A percentile compares a stretch with the other conserved stretches of the same genome.
phyloP scores from a whole-genome alignment of 2,113 vertebrate species.

The Caranx melampygus region DNA sequence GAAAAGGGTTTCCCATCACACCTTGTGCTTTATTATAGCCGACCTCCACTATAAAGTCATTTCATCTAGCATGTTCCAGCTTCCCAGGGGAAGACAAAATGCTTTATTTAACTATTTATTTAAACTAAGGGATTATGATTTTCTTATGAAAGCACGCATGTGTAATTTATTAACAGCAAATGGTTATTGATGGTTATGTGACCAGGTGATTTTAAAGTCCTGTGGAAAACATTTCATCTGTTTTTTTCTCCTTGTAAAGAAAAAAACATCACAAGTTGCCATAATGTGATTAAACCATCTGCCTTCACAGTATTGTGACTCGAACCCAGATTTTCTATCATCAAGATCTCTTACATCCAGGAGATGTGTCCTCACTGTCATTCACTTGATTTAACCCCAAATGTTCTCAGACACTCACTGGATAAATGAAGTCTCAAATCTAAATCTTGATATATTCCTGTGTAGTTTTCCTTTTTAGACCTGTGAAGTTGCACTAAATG shows the following conservation, averaged over 20 bases:
- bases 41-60: conserved; percentile 6
- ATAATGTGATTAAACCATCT: conserved; percentile 7
- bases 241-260: conserved; percentile 17
- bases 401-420: neutral
- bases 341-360: neutral
- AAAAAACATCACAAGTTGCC: conserved; percentile 8
- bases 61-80: conserved; percentile 21
- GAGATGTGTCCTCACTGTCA: neutral
- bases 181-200: conserved; percentile 12
- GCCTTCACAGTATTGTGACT: neutral
- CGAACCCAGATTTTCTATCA: neutral
- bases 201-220: conserved; percentile 22
- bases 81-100: conserved; percentile 15
- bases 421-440: neutral
- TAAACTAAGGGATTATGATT: conserved; percentile 48
- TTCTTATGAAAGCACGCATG: conserved; percentile 13
- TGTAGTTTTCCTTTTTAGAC: conserved; percentile 5
- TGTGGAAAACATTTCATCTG: conserved; percentile 5
- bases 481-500: conserved; percentile 31
- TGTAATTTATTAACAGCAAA: conserved; percentile 35
- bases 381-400: conserved; percentile 9
- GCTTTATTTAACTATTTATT: conserved; percentile 69
- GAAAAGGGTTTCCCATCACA: conserved; percentile 2
- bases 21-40: conserved; percentile 18
- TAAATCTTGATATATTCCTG: conserved; percentile 15